phyloP scores from a whole-genome alignment of 1,140 invertebrate genomes.

The Trissolcus basalis region DNA sequence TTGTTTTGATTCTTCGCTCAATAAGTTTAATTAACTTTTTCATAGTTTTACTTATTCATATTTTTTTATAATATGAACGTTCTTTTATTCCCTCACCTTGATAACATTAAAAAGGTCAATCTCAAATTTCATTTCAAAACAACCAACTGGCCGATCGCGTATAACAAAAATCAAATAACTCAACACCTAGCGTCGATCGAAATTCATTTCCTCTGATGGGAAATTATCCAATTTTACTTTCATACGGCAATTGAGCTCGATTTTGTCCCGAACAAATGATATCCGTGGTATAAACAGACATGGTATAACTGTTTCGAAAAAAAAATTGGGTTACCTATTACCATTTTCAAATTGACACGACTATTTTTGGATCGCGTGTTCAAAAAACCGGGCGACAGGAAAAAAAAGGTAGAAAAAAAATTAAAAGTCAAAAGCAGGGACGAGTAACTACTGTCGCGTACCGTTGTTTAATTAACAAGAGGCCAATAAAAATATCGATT shows the following conservation, averaged over 20 bases:
- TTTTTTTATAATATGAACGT: too few species aligned
- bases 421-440: slow-evolving; percentile 5
- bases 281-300: not conserved
- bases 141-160: not conserved
- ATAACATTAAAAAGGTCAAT: too few species aligned
- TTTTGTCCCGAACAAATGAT: slow-evolving; percentile 6
- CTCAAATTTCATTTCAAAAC: not conserved
- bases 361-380: not conserved
- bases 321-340: slow-evolving; percentile 14
- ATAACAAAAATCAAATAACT: slow-evolving; percentile 10
- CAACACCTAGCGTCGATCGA: not conserved
- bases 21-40: too few species aligned
- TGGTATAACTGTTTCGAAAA: not conserved
- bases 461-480: not conserved
- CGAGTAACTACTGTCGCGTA: not conserved
- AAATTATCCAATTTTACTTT: slow-evolving; percentile 22
- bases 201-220: slow-evolving; percentile 4
- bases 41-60: too few species aligned
- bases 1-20: too few species aligned
- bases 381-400: too few species aligned
- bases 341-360: not conserved
- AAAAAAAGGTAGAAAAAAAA: not conserved
- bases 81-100: too few species aligned
- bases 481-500: slow-evolving; percentile 20
- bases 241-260: slow-evolving; percentile 4